A percentile compares a stretch with the other conserved stretches of the same genome.
Conservation (phyloP, 2,797 vertebrate genomes). For the Microctenopoma lineatum region DNA sequence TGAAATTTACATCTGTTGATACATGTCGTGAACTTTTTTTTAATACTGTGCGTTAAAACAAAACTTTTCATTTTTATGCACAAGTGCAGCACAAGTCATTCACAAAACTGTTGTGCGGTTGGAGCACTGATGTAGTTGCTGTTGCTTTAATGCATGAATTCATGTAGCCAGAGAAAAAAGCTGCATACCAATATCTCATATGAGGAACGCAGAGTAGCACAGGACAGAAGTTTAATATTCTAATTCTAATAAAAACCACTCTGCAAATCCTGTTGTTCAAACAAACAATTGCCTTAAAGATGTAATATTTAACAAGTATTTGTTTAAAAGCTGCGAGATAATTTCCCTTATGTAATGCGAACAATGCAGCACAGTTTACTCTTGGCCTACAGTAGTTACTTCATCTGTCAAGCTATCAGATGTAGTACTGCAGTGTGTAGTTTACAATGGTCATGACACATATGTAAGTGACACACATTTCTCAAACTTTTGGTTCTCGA, state of each 20-base stretch:
- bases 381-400: no score
- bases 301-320: no score
- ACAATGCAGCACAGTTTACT: no score
- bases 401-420: not conserved
- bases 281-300: no score
- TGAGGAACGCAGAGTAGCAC: not conserved
- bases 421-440: not conserved
- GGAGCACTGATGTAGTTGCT: not conserved
- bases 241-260: not conserved
- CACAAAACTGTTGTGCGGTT: not conserved
- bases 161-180: not conserved
- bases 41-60: no score
- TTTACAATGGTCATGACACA: not conserved
- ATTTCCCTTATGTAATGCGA: no score
- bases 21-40: not conserved
- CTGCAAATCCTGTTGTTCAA: not conserved
- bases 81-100: slow-evolving; percentile 1
- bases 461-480: not conserved
- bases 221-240: not conserved
- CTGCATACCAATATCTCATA: not conserved
- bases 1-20: not conserved
- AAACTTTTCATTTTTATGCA: no score
- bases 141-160: not conserved
- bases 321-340: no score
- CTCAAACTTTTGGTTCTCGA: not conserved